A percentile compares a stretch with the other conserved stretches of the same genome.
These are phyloP conservation scores for Trachelus stipa DNA, from an alignment of 2,888 invertebrate species.

Conservation along the genomic window DNA sequence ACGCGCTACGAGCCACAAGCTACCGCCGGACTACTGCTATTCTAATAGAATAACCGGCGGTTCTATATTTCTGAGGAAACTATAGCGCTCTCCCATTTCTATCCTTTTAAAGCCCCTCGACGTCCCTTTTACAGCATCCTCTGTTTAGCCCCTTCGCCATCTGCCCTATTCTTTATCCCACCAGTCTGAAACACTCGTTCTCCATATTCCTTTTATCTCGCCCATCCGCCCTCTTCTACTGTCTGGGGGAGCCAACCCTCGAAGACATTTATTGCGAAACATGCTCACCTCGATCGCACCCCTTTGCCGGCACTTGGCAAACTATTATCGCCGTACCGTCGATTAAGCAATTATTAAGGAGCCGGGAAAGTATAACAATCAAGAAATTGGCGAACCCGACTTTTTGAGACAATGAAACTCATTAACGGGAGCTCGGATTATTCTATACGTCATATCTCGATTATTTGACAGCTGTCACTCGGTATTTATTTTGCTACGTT, in stretches of 20 bases:
- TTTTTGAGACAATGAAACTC: conserved; percentile 23
- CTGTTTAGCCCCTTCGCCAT: conserved; percentile 7
- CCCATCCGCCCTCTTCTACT: no score
- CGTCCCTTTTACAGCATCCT: conserved; percentile 9
- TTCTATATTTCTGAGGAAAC: conserved; percentile 47
- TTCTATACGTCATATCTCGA: no score
- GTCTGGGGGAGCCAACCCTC: no score
- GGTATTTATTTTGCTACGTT: no score
- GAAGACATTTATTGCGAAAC: no score
- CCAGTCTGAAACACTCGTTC: no score
- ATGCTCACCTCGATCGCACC: no score
- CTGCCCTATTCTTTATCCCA: neutral
- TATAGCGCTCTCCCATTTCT: conserved; percentile 28
- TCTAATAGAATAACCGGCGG: conserved; percentile 55
- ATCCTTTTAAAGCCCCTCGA: conserved; percentile 4
- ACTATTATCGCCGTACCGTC: conserved; percentile 32
- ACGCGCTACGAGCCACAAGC: conserved; percentile 27
- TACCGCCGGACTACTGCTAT: conserved; percentile 40
- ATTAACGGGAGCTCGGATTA: no score
- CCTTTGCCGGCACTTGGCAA: no score
- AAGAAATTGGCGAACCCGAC: conserved; percentile 40
- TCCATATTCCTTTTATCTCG: no score
- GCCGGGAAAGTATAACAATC: conserved; percentile 26
- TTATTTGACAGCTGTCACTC: no score
- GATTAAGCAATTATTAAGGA: conserved; percentile 53